Base-by-base conservation (phyloP, 2,797 vertebrate species). In the Rhabdophis nuchalis region DNA sequence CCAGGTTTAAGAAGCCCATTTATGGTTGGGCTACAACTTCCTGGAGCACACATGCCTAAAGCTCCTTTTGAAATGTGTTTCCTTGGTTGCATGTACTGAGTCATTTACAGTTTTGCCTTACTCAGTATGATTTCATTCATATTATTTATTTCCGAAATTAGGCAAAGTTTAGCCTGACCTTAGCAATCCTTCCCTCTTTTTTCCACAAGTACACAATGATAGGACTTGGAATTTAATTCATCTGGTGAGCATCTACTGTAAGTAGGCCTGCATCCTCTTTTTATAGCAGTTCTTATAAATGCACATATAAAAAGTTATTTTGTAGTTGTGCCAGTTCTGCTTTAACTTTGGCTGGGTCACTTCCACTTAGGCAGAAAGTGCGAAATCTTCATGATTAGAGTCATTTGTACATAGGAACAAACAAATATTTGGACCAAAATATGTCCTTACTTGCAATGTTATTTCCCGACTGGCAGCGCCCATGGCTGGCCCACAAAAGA, bases 401-500 rank as follows among this genome's bases (percentile, higher is more conserved):
- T n/a, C 68, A 29, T 46, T 72, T 87, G 52, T n/a, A 64, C 14
- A 29, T 56, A 50, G 36, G 60, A 53, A 6, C 46, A 87, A 87
- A 61, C 6, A 18, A 36, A 54, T 32, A 72, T 46, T 64, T 53
- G 52, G 53, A 53, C 23, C n/a, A 11, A 93, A 82, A 90, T 91
- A 92, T 29, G 54, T 14, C 2, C 52, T 52, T 90, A 91, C 91
- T 36, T 93, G 60, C 57, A 87, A 93, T 16, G 91, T 91, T n/a
- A 85, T 91, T 93, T 87, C 93, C 60, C 16, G 32, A 60, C 0
- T 14, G 53, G 77, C 36, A 58, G 54, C n/a, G 90, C 32, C 32
- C 14, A 50, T 53, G 87, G 56, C 60, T 72, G 16, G 2, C 29
- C 91, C 89, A 92, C 52, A 4, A 89, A 60, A 56, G 88, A 54